These are phyloP conservation scores for Drosophila orosa DNA, from an alignment of 1,140 invertebrate genomes.

Conservation along the genomic window DNA sequence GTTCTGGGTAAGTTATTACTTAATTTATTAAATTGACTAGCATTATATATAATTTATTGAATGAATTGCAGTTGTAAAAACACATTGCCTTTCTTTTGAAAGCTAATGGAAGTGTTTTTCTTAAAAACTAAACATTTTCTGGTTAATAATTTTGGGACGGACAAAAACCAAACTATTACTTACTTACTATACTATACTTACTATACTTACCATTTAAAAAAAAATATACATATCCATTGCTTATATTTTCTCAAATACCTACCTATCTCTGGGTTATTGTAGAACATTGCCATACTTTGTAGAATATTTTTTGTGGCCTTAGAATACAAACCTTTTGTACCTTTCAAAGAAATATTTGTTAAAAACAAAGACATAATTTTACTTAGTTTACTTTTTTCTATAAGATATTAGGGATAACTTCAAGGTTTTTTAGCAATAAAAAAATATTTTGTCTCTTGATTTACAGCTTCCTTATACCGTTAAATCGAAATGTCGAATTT, in stretches of 20 bases:
- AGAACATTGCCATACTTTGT: not conserved
- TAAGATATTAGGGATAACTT: not conserved
- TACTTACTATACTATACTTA: too few species aligned
- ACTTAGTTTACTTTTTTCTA: not conserved
- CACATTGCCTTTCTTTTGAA: not conserved
- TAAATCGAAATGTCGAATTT: not conserved
- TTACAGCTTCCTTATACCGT: not conserved
- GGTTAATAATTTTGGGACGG: too few species aligned
- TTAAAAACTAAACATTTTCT: not conserved
- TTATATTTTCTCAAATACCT: too few species aligned
- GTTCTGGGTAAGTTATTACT: slow-evolving; percentile 63
- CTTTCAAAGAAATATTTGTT: not conserved
- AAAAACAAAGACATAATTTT: not conserved
- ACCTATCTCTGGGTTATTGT: not conserved
- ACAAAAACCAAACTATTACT: too few species aligned
- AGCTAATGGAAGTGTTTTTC: not conserved
- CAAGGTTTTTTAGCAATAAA: not conserved
- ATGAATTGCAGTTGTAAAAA: not conserved
- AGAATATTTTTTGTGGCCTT: not conserved
- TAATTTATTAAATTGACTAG: not conserved
- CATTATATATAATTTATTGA: too few species aligned
- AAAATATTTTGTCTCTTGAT: too few species aligned
- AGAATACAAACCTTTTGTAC: not conserved
- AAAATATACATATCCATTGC: too few species aligned
- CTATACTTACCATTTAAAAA: too few species aligned